phyloP scores from a whole-genome alignment of 2,888 invertebrate genomes.

The Cerastis leucographa region DNA sequence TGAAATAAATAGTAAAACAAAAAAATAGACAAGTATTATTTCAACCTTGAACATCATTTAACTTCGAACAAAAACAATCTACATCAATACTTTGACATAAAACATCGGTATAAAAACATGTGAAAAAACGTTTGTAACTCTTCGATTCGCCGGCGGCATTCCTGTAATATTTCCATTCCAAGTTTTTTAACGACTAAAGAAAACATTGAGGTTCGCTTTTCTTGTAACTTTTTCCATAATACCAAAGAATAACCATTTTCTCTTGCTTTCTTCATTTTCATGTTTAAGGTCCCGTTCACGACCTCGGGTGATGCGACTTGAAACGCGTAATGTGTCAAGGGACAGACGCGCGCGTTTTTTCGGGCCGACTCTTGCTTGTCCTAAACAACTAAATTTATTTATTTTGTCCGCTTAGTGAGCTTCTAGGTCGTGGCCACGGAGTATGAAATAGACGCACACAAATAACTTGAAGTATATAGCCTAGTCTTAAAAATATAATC shows the following conservation, averaged over 20 bases:
- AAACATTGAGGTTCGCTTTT: conserved; percentile 43
- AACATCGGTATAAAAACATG: conserved; percentile 34
- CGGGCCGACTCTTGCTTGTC: background rate
- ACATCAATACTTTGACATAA: conserved; percentile 21
- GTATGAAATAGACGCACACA: background rate
- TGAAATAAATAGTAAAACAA: background rate
- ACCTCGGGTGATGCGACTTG: background rate
- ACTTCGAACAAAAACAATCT: conserved; percentile 31
- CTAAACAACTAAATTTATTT: background rate
- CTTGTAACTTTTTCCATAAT: conserved; percentile 57
- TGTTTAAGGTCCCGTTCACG: background rate
- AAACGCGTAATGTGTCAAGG: background rate
- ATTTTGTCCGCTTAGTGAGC: background rate
- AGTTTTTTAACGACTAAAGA: conserved; percentile 59
- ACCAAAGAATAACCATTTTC: conserved; percentile 28
- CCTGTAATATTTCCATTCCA: conserved; percentile 46
- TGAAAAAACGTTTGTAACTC: conserved; percentile 10
- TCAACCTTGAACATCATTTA: background rate
- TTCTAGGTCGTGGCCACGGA: background rate
- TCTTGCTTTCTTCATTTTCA: background rate
- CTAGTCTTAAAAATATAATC: too few species aligned
- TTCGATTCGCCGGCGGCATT: conserved; percentile 50
- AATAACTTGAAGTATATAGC: too few species aligned
- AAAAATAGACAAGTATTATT: background rate
- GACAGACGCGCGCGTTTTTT: background rate